Evolutionary conservation across 2,797 vertebrate genomes (phyloP).

Genomic region (Smutsia gigantea): DNA sequence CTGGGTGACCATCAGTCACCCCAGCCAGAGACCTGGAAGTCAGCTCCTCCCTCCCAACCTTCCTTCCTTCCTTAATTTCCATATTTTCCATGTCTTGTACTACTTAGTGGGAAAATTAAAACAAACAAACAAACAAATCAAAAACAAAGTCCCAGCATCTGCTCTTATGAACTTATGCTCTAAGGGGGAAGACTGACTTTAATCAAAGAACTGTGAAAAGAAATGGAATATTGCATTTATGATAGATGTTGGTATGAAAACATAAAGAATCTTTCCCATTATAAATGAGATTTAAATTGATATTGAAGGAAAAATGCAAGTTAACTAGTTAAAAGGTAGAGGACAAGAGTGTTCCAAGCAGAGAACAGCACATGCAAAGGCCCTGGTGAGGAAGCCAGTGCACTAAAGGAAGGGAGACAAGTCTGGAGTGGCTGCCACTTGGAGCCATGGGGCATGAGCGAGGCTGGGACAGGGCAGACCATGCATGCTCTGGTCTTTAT

Average conservation of each 20-base stretch:
- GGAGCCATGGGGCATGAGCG: neutral
- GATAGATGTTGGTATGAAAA: neutral
- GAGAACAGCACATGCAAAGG: neutral
- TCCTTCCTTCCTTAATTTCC: too few relatives aligned
- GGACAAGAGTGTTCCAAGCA: neutral
- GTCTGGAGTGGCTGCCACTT: neutral
- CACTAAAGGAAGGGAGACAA: neutral
- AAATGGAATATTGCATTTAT: neutral
- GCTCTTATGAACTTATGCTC: neutral
- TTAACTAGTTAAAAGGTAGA: neutral
- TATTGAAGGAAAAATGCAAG: neutral
- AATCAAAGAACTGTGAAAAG: neutral
- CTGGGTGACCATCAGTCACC: too few relatives aligned
- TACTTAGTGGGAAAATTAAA: neutral
- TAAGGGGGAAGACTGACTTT: neutral
- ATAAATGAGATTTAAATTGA: neutral
- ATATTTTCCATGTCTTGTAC: neutral
- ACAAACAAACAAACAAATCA: neutral
- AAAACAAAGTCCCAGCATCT: neutral
- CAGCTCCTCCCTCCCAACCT: neutral
- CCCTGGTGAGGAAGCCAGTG: neutral
- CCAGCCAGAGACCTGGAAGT: neutral
- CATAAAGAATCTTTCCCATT: neutral
- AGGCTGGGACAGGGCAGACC: neutral
- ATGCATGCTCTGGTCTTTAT: neutral